phyloP scores from a whole-genome alignment of 1,140 invertebrate species.

The Drosophila micromelanica region DNA sequence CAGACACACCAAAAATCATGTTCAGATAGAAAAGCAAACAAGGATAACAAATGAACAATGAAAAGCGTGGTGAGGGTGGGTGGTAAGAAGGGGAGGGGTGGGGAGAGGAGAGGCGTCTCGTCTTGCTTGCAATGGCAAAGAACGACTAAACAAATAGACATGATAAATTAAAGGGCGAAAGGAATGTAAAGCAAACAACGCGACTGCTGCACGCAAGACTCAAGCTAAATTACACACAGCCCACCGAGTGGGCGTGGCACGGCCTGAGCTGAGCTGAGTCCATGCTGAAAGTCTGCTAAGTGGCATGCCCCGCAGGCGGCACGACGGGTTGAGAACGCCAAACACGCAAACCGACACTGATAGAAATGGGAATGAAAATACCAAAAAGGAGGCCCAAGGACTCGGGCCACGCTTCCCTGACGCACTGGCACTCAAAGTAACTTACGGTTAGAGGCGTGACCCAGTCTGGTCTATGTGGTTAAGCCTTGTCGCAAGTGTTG shows the following conservation, averaged over 20 bases:
- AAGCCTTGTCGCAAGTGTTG: conserved; percentile 62
- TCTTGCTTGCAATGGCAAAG: conserved; percentile 52
- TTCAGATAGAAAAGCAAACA: conserved; percentile 63
- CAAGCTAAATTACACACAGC: conserved; percentile 59
- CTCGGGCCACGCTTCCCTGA: background rate
- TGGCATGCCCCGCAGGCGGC: conserved; percentile 71
- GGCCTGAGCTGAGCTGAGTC: background rate
- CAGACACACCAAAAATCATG: conserved; percentile 35
- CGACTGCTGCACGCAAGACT: conserved; percentile 53
- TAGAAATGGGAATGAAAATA: conserved; percentile 39
- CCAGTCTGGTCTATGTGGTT: conserved; percentile 12
- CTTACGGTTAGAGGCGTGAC: background rate
- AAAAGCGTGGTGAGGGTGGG: background rate
- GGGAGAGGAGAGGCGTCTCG: conserved; percentile 5
- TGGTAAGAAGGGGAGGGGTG: background rate
- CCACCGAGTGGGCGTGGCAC: conserved; percentile 23
- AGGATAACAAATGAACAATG: conserved; percentile 73
- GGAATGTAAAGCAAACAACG: conserved; percentile 60
- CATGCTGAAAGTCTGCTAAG: conserved; percentile 70
- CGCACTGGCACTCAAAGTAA: conserved; percentile 16
- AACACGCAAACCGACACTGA: conserved; percentile 77
- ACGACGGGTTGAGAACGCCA: conserved; percentile 30
- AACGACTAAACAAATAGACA: conserved; percentile 80
- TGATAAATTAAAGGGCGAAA: conserved; percentile 80
- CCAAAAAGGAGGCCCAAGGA: conserved; percentile 6